Evolutionary conservation across 2,797 vertebrate genomes (phyloP).

Genomic region (Dryobates pubescens): DNA sequence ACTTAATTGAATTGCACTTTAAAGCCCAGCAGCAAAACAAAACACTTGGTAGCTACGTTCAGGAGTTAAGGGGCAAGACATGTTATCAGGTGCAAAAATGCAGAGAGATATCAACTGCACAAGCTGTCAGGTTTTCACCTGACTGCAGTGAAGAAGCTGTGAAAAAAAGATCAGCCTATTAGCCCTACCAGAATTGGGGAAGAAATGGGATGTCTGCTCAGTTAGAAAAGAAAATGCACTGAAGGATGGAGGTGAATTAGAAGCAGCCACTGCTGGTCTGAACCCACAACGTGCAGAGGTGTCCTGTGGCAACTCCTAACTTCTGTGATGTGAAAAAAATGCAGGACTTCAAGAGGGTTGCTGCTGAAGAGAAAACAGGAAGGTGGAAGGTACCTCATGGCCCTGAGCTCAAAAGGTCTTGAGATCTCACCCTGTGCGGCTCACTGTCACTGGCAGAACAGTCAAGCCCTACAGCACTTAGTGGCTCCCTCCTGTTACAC

Average conservation of each 20-base stretch:
- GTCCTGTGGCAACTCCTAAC: neutral
- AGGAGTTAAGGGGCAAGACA: neutral
- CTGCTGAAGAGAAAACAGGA: neutral
- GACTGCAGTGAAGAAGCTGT: neutral
- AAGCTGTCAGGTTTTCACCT: conserved; percentile 4
- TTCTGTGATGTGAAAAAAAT: neutral
- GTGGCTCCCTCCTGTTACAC: neutral
- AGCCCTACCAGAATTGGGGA: neutral
- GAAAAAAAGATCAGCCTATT: neutral
- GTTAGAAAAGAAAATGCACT: neutral
- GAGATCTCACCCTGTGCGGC: neutral
- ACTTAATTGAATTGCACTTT: conserved; percentile 62
- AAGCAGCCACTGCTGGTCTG: neutral
- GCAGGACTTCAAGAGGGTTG: neutral
- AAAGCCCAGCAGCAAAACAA: conserved; percentile 52
- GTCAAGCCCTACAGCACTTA: neutral
- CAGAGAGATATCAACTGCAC: neutral
- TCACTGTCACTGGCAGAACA: neutral
- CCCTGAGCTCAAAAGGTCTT: conserved; percentile 39
- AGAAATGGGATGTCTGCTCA: neutral
- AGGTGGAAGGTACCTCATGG: neutral
- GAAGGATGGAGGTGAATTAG: neutral
- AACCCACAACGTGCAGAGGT: neutral
- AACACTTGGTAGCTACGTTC: conserved; percentile 8
- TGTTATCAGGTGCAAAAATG: conserved; percentile 5